Evolutionary conservation across 1,140 invertebrate genomes (phyloP), one percentile per base, ranked within the genome.

Genomic region (Neodiprion fabricii): DNA sequence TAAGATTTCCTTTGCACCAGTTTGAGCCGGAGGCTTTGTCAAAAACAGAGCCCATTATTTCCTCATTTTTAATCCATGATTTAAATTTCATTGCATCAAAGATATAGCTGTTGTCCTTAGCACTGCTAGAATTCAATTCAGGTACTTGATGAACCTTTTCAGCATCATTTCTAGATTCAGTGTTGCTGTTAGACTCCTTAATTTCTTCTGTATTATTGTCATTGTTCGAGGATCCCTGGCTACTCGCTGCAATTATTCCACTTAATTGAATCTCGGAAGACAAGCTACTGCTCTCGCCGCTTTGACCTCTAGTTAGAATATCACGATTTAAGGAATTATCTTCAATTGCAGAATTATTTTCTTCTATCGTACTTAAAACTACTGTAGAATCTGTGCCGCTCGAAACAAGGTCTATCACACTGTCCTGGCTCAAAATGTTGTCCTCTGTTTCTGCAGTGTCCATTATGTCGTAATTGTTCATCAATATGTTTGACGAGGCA

Each of bases 401-500:
- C 28, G 28, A 40, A 1, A 40, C 28, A 40, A 40, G 28, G 28
- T 40, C 28, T 40, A 40, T 5, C 28, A 40, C 28, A 40, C 28
- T 40, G 28, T 40, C 28, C 28, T 40, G 28, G 28, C 28, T 2
- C 28, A 40, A 40, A 40, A 40, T 40, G 28, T 40, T 40, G 28
- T 40, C 28, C 28, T 40, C 28, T 40, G 28, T 5, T 5, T 75
- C 67, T 11, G 23, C 71, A 17, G 73, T 72, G 0, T 76, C 75
- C 75, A 76, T 76, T 48, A 71, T 17, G 17, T 76, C 75, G 66
- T 73, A 75, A 50, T 28, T 61, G 75, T 67, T 75, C 0, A 70
- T 74, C 40, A 75, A 66, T 12, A 21, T 21, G 49, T 71, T 71
- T 11, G 50, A 23, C 5, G 49, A 28, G 21, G 50, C 70, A 49